Evolutionary conservation across 1,140 invertebrate species (phyloP).

Genomic region (Portunus trituberculatus): DNA sequence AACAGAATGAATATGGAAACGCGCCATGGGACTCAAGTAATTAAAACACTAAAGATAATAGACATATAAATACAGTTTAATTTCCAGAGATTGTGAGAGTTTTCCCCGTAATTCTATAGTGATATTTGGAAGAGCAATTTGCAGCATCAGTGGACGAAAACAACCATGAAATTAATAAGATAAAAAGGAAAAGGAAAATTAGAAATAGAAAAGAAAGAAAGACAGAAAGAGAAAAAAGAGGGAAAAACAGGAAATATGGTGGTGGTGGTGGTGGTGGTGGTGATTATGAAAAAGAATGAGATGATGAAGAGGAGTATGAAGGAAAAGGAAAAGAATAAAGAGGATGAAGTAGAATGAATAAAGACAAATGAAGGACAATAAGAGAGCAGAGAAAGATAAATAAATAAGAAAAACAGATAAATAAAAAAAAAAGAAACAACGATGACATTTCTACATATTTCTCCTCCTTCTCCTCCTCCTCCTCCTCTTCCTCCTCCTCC

Average conservation of each 20-base stretch:
- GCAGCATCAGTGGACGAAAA: too few relatives aligned
- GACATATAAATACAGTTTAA: too few relatives aligned
- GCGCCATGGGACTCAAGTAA: too few relatives aligned
- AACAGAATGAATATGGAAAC: too few relatives aligned
- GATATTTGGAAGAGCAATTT: too few relatives aligned
- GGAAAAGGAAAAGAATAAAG: not conserved
- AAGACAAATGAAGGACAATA: too few relatives aligned
- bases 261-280: not conserved
- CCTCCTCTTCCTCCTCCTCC: too few relatives aligned
- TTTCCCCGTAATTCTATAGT: too few relatives aligned
- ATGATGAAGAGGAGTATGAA: not conserved
- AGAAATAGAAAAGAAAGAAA: not conserved
- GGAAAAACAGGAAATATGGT: not conserved
- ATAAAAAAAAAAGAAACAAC: not conserved
- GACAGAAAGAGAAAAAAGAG: not conserved
- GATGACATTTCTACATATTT: too few relatives aligned
- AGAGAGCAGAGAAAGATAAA: not conserved
- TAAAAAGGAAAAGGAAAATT: not conserved
- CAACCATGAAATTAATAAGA: not conserved
- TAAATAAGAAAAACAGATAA: not conserved
- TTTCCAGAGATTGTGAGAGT: too few relatives aligned
- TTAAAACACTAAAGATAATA: too few relatives aligned
- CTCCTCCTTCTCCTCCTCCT: too few relatives aligned
- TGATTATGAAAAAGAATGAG: not conserved
- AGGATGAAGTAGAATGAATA: not conserved